Evolutionary conservation across 1,140 invertebrate genomes (phyloP), one percentile per base, ranked within the genome.

Genomic region (Drosophila elegans): DNA sequence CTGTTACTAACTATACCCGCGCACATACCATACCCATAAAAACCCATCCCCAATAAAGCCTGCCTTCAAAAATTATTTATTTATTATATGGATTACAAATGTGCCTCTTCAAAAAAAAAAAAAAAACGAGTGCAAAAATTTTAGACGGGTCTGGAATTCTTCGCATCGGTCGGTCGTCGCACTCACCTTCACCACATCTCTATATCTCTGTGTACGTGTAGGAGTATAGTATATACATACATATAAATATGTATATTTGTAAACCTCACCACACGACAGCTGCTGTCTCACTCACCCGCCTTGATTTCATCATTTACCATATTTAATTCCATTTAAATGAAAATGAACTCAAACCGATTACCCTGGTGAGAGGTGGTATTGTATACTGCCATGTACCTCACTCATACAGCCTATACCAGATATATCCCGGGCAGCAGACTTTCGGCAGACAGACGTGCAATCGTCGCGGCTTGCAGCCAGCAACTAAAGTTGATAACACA

Each of bases 311-410:
- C 75, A 90, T 90, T 90, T 86, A 79, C 84, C 84, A 90, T 90
- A 90, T 90, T 90, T 90, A 90, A 90, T 90, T 90, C 76, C 82
- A 89, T 89, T 89, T 75, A 85, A 91, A 89, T 90, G 76, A 90
- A 84, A 91, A 91, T 84, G 82, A 90, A 91, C 85, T 90, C 68
- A 89, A 84, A 84, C 90, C 84, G 82, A 91, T 90, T 90, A 86
- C 80, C 55, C 25, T 60, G 69, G 63, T 12, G 32, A 39, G 63
- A 61, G 55, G 63, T 38, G 55, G 63, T 38, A 72, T 16, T 59
- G 51, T n/a, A n/a, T 46, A 49, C 21, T 53, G 39, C 32, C 32
- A 34, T 56, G 9, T 54, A 57, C 25, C 46, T 1, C 7, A 13
- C 38, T 21, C 32, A 16, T 12, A 21, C 53, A 3, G 12, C 12